Base-by-base conservation (phyloP, 2,113 vertebrate genomes). In the Semicossyphus pulcher region DNA sequence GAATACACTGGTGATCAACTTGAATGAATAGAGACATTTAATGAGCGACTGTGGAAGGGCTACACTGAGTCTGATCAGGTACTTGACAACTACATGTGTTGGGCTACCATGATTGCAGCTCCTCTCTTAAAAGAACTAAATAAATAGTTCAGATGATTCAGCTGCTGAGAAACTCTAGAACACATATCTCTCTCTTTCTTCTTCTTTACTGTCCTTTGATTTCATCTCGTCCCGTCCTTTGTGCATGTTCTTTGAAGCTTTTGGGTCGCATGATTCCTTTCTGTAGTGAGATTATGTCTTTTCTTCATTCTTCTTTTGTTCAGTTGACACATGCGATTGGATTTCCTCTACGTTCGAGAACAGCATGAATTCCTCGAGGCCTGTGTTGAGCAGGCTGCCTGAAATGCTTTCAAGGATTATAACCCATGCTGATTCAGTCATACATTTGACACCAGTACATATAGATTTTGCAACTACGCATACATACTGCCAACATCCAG, bases 141-240 rank as follows among this genome's bases (percentile, higher is more conserved):
- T 76, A 53, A 86, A 80, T 58, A 59, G 80, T 61, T 81, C 39
- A 78, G 79, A 87, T 76, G 75, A 76, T 84, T 72, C 60, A 70
- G 48, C 77, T 66, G 32, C 47, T 78, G 74, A 89, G 72, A 72
- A 71, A 47, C 74, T 63, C 36, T n/a, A n/a, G n/a, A n/a, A n/a
- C n/a, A n/a, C n/a, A n/a, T 23, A 59, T 63, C 68, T 54, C 31
- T 72, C 29, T 39, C 39, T 49, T 57, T 49, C 23, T 72, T 42
- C 26, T 58, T 16, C 32, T 51, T 23, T 15, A 6, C 53, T 31
- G 18, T 41, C 31, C 31, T 41, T 23, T 69, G 39, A 64, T 67
- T 72, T 71, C 10, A 52, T 86, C 49, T 36, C 23, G 36, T 44
- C 7, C 7, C 5, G 23, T 68, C 10, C 11, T 53, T 47, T 37